Conservation (phyloP, 2,888 invertebrate species). For the Tachina grossa region DNA sequence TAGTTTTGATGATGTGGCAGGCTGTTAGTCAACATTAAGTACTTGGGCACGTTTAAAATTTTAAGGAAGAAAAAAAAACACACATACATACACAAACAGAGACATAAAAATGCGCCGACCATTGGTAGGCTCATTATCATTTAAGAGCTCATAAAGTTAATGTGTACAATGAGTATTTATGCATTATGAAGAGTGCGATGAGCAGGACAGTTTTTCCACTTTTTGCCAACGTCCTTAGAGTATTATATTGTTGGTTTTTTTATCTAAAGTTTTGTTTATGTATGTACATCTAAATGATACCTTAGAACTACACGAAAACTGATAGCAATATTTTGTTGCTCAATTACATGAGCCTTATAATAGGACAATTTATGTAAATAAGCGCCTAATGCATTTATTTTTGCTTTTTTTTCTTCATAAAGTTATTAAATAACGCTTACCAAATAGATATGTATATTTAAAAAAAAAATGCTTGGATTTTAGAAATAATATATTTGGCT, state of each 20-base stretch:
- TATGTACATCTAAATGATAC: slow-evolving; percentile 19
- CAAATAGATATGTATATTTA: no score
- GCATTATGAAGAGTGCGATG: slow-evolving; percentile 57
- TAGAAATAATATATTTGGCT: no score
- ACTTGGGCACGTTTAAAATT: slow-evolving; percentile 69
- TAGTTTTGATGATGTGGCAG: slow-evolving; percentile 1
- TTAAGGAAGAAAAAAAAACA: slow-evolving; percentile 2
- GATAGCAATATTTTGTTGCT: background rate
- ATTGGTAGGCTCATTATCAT: slow-evolving; percentile 71
- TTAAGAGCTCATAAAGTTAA: slow-evolving; percentile 80
- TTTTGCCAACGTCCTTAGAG: slow-evolving; percentile 20
- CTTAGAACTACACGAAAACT: background rate
- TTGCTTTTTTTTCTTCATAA: no score
- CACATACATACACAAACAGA: background rate
- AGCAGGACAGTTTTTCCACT: slow-evolving; percentile 48
- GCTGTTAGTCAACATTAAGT: slow-evolving; percentile 39
- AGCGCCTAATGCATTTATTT: no score
- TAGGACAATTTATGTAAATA: no score
- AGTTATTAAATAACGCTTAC: no score
- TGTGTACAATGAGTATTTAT: slow-evolving; percentile 69
- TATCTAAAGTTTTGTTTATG: slow-evolving; percentile 25
- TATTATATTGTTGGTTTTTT: slow-evolving; percentile 21
- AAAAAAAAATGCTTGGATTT: no score
- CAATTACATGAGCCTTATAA: background rate
- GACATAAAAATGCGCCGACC: slow-evolving; percentile 16